A percentile compares a stretch with the other conserved stretches of the same genome.
phyloP scores from a whole-genome alignment of 2,797 vertebrate species.

The Phyllotis vaccarum region DNA sequence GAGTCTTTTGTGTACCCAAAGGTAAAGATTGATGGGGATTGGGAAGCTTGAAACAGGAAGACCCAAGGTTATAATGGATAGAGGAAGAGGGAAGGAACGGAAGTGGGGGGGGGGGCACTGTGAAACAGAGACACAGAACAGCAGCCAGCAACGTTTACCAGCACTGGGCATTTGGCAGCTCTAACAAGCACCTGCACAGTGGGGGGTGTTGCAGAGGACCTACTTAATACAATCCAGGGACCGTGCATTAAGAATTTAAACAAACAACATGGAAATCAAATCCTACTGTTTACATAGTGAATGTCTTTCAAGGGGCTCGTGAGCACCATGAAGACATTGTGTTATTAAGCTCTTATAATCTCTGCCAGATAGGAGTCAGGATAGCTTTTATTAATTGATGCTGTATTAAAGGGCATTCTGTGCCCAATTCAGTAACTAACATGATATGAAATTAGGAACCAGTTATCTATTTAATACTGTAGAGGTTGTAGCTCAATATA shows the following conservation, averaged over 20 bases:
- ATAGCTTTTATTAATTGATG: conserved; percentile 72
- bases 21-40: not conserved
- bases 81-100: not conserved
- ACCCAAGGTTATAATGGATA: not conserved
- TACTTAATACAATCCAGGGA: conserved; percentile 62
- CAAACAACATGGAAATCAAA: conserved; percentile 70
- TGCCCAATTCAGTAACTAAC: conserved; percentile 50
- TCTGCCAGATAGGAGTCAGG: conserved; percentile 68
- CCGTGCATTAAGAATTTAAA: conserved; percentile 13
- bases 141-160: not conserved
- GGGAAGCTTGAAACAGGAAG: not conserved
- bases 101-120: not conserved
- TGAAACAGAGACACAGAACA: not conserved
- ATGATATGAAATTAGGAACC: conserved; percentile 33
- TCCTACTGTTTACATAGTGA: conserved; percentile 59
- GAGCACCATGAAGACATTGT: conserved; percentile 69
- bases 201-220: conserved; percentile 26
- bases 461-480: not conserved
- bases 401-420: conserved; percentile 50
- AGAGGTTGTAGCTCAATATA: not conserved
- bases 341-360: conserved; percentile 73
- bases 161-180: not conserved
- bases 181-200: conserved; percentile 11
- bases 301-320: conserved; percentile 71
- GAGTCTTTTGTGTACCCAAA: not conserved